Base-by-base conservation (phyloP, 2,797 vertebrate species). In the Acridotheres tristis region DNA sequence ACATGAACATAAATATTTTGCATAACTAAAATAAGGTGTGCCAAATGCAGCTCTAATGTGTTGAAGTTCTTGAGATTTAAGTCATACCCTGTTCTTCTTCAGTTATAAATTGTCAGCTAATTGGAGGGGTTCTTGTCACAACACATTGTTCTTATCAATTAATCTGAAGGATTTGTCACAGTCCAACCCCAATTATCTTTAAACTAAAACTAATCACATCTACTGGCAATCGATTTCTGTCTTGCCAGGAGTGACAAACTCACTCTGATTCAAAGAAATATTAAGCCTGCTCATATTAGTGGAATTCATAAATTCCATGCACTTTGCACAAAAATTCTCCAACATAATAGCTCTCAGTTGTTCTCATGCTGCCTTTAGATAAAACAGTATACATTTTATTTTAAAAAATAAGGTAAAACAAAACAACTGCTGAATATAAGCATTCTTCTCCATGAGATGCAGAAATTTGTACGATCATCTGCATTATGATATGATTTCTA, bases 161-260 rank as follows among this genome's bases (percentile, higher is more conserved):
- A 90, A 73, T 57, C 76, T 18, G 27, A 96, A 74, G 25, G 48
- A 93, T 92, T 89, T 90, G 67, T 68, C 73, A 81, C 13, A 65
- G 74, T 58, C 51, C 66, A 67, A 15, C 30, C 88, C 85, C 58
- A 89, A 86, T 85, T 86, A 86, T 34, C 82, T 88, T 75, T 67
- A 89, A 79, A 91, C 34, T 45, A 77, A 82, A 88, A 61, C 42
- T 83, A 69, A 80, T 85, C 80, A 36, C 16, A 80, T 68, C 38
- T 63, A 43, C 34, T 20, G 17, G 53, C 43, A 79, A 88, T 38
- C 6, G 6, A 77, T 76, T 93, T 93, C 42, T 62, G 55, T 89
- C 61, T 57, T 91, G 69, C 29, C 77, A 87, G 40, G 11, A 93
- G 25, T 58, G 40, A 89, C 7, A 80, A 90, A 85, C 26, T 53